Percentiles rank a stretch among this genome's conserved stretches.
These are phyloP conservation scores for Enteromius viviparus DNA, from an alignment of 2,797 vertebrate species.

Conservation along the genomic window DNA sequence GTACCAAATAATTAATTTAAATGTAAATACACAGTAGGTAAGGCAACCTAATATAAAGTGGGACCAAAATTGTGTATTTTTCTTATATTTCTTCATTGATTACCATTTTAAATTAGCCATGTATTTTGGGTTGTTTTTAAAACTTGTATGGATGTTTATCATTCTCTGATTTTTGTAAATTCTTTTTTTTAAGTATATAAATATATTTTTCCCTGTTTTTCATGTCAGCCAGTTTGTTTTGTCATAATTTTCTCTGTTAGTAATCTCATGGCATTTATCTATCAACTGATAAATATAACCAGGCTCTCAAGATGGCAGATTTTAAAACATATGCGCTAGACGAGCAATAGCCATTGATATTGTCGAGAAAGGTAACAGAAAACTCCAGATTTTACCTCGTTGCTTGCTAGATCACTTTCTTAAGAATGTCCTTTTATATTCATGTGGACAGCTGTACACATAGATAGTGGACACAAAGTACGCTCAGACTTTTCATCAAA, in stretches of 20 bases:
- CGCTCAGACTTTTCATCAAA: constrained; percentile 27
- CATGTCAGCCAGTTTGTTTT: not conserved
- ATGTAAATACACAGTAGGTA: too few species aligned
- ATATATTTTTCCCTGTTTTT: not conserved
- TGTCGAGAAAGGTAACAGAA: not conserved
- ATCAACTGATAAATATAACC: not conserved
- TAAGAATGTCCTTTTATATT: not conserved
- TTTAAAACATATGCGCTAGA: not conserved
- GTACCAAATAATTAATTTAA: too few species aligned
- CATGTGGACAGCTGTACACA: not conserved
- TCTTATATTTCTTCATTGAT: not conserved
- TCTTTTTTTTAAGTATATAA: not conserved
- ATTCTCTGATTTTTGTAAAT: not conserved
- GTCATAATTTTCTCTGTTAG: not conserved
- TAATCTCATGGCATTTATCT: not conserved
- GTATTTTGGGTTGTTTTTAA: not conserved
- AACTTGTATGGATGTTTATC: not conserved
- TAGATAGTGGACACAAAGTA: not conserved
- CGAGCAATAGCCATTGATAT: not conserved
- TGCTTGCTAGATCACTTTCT: not conserved
- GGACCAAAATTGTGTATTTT: not conserved
- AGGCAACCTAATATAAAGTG: too few species aligned
- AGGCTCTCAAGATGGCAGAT: not conserved
- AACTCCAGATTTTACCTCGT: not conserved
- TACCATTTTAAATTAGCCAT: not conserved